Evolutionary conservation across 1,140 invertebrate genomes (phyloP), one percentile per base, ranked within the genome.

Genomic region (Drosophila arawakana): DNA sequence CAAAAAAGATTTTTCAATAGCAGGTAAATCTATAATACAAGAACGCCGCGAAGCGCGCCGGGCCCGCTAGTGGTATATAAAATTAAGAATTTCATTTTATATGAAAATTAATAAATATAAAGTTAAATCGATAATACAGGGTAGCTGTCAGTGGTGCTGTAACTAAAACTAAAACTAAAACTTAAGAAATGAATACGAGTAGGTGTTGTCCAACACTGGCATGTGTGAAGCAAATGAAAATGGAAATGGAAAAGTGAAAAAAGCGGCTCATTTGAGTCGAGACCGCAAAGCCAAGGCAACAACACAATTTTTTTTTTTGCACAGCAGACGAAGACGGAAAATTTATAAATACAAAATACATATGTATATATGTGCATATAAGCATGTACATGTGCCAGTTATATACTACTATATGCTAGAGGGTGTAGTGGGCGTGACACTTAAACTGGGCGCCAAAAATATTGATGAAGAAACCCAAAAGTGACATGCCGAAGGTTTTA

Each of bases 341-440:
- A 43, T 71, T 71, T 18, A 65, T 71, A 65, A 65, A 70, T 35
- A 58, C 41, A 63, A 4, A 70, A 30, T 55, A 13, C 47, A 39
- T 41, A 18, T 37, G 13, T 47, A 10, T 69, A 13, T 57, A 4
- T 47, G 13, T 67, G 11, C 7, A 13, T 66, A 58, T 21, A 0
- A 15, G 15, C 18, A 46, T 58, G 21, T 60, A 13, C 43, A 21
- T 50, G 35, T 34, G 25, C 46, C 6, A 35, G 30, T 37, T 47
- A 50, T 54, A 54, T 44, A 46, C 34, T 7, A 30, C 13, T 41
- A 41, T 30, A 10, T 52, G 9, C 2, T 37, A 18, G 10, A 7
- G 54, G 46, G 50, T 5, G 0, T 34, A 52, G 72, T 69, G 65
- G 65, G 72, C 65, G 66, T 60, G 57, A 50, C 66, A 47, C 43